These are phyloP conservation scores for Triops longicaudatus DNA, from an alignment of 1,140 invertebrate genomes.

Conservation along the genomic window DNA sequence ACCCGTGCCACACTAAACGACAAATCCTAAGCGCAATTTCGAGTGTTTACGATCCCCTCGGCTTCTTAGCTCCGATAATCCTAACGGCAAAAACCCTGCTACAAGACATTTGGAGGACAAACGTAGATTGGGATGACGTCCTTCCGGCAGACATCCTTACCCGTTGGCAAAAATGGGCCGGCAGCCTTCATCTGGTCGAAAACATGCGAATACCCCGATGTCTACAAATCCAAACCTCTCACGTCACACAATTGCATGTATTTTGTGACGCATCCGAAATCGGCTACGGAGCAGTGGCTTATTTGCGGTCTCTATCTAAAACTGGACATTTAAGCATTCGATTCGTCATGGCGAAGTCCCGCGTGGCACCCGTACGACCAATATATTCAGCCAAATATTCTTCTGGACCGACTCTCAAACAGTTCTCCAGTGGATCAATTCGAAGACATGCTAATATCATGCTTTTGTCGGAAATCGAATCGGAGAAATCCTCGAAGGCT, in stretches of 20 bases:
- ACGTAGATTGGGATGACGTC: conserved; percentile 24
- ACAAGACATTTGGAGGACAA: conserved; percentile 24
- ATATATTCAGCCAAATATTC: not conserved
- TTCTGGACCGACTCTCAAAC: conserved; percentile 30
- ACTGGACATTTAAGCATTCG: too few species aligned
- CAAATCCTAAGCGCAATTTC: conserved; percentile 19
- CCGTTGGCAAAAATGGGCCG: too few species aligned
- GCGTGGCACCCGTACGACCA: conserved; percentile 13
- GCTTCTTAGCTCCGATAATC: conserved; percentile 20
- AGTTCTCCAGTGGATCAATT: conserved; percentile 27
- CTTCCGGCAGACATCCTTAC: conserved; percentile 3
- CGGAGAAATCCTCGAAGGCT: conserved; percentile 27
- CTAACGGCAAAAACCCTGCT: conserved; percentile 27
- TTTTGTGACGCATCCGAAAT: too few species aligned
- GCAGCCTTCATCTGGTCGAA: conserved; percentile 23
- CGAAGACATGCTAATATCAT: conserved; percentile 3
- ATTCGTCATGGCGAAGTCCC: too few species aligned
- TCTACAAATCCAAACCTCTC: too few species aligned
- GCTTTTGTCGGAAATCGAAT: conserved; percentile 26
- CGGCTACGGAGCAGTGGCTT: too few species aligned
- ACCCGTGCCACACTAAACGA: conserved; percentile 28
- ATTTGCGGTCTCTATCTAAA: too few species aligned
- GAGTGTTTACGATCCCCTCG: conserved; percentile 24
- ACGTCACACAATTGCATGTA: too few species aligned
- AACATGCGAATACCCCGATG: too few species aligned